Percentiles rank a stretch among this genome's conserved stretches.
These are phyloP conservation scores for Lemur catta DNA, from an alignment of 2,797 vertebrate species.

Conservation along the genomic window DNA sequence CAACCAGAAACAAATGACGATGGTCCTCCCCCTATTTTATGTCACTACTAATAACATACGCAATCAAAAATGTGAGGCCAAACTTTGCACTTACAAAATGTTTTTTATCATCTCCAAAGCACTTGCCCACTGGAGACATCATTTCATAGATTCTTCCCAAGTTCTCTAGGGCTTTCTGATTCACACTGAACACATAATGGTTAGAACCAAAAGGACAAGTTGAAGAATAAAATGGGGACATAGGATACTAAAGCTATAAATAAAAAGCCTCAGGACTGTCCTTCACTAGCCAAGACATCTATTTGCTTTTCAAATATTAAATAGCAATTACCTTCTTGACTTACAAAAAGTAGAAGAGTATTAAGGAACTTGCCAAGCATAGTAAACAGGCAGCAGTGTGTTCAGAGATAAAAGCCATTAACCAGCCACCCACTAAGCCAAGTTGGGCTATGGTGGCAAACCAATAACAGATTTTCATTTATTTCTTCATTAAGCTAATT, in stretches of 20 bases:
- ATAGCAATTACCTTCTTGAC: constrained; percentile 13
- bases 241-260: background rate
- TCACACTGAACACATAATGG: background rate
- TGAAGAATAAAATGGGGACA: background rate
- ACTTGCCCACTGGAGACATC: background rate
- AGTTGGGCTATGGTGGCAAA: background rate
- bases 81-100: background rate
- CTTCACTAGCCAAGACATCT: background rate
- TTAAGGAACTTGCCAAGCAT: background rate
- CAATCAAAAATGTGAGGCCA: background rate
- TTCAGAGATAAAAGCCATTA: background rate
- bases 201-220: background rate
- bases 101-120: background rate
- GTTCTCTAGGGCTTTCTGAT: background rate
- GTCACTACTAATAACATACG: background rate
- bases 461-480: background rate
- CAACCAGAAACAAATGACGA: background rate
- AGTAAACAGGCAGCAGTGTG: background rate
- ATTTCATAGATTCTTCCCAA: background rate
- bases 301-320: constrained; percentile 52
- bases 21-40: background rate
- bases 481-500: background rate
- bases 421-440: background rate
- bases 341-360: background rate
- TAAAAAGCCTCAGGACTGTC: background rate